These are phyloP conservation scores for Champsocephalus gunnari DNA, from an alignment of 2,797 vertebrate species.

Conservation along the genomic window DNA sequence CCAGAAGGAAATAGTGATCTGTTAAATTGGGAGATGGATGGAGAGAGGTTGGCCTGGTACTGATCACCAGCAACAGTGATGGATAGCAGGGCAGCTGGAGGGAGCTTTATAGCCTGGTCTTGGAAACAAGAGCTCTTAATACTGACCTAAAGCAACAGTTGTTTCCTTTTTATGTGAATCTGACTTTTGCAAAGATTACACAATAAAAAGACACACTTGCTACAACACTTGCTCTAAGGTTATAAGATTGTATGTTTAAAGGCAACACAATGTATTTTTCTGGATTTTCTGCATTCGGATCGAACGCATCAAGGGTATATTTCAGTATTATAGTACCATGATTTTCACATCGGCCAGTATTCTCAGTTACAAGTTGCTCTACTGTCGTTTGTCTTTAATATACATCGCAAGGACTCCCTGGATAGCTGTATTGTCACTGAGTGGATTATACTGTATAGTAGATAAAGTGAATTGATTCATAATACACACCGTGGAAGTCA, in stretches of 20 bases:
- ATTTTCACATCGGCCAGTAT: neutral
- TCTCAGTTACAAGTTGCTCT: neutral
- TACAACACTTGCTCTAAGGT: neutral
- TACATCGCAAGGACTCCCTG: neutral
- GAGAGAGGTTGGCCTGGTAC: constrained; percentile 40
- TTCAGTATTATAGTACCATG: neutral
- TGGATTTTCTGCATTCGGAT: neutral
- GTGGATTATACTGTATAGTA: neutral
- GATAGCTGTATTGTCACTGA: neutral
- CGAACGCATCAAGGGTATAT: neutral
- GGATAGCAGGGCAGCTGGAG: constrained; percentile 39
- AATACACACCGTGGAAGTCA: neutral
- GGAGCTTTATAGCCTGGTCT: constrained; percentile 11
- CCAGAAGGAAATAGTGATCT: constrained; percentile 47
- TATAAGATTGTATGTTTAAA: neutral
- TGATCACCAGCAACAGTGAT: constrained; percentile 45
- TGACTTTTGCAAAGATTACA: constrained; percentile 18
- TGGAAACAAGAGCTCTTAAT: constrained; percentile 6
- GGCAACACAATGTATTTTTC: neutral
- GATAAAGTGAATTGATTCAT: neutral
- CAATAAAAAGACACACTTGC: neutral
- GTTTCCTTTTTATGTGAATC: constrained; percentile 17
- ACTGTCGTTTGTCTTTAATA: neutral
- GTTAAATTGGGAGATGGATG: constrained; percentile 48
- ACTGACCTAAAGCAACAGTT: constrained; percentile 6